These are phyloP conservation scores for Lemur catta DNA, from an alignment of 2,797 vertebrate genomes.

Conservation along the genomic window DNA sequence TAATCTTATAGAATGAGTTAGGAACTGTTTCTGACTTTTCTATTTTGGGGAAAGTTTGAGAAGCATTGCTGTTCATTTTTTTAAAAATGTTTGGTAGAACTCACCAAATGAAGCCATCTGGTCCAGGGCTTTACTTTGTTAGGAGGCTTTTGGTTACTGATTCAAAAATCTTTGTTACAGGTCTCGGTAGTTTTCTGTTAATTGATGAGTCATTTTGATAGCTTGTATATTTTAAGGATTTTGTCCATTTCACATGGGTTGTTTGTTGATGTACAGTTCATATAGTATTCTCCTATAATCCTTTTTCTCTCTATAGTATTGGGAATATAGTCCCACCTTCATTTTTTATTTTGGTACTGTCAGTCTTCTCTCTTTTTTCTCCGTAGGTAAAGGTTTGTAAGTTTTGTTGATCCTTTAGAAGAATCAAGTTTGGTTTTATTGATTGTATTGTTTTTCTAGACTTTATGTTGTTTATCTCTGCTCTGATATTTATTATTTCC, in stretches of 20 bases:
- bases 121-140: background rate
- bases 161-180: background rate
- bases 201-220: background rate
- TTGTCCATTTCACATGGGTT: background rate
- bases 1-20: background rate
- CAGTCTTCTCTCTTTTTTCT: background rate
- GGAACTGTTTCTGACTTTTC: background rate
- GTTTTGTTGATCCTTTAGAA: background rate
- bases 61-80: background rate
- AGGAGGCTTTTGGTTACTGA: background rate
- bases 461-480: background rate
- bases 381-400: background rate
- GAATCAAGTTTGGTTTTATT: background rate
- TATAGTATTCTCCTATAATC: background rate
- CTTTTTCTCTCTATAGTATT: background rate
- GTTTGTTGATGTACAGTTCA: background rate
- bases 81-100: background rate
- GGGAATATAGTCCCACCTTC: background rate
- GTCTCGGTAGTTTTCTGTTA: background rate
- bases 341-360: background rate
- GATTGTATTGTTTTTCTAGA: background rate
- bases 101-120: background rate
- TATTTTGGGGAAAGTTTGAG: background rate
- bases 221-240: background rate
- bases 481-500: background rate